A percentile compares a stretch with the other conserved stretches of the same genome.
These are phyloP conservation scores for Psilopogon haemacephalus DNA, from an alignment of 2,113 vertebrate species.

Conservation along the genomic window DNA sequence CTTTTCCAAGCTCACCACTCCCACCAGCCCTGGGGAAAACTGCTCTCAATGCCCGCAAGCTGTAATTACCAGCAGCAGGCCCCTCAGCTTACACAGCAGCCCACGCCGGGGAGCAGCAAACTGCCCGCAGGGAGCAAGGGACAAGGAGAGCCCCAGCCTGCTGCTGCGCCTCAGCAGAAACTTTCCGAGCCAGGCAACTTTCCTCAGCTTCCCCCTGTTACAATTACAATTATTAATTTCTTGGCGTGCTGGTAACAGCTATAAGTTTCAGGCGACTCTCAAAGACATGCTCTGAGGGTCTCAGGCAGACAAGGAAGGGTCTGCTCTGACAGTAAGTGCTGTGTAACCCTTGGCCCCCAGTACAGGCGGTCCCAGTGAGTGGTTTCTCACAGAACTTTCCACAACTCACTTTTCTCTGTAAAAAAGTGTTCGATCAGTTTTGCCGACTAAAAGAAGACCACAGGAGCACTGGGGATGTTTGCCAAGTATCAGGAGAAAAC, in stretches of 20 bases:
- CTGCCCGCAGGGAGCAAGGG: not conserved
- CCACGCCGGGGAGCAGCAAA: not conserved
- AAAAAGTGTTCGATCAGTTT: not conserved
- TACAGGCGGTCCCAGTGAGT: not conserved
- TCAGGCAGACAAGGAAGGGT: not conserved
- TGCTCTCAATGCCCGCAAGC: conserved; percentile 51
- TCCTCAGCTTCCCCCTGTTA: not conserved
- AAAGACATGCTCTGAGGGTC: not conserved
- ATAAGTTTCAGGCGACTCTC: not conserved
- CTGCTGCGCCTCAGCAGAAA: not conserved
- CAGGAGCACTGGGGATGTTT: not conserved
- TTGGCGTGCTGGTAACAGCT: not conserved
- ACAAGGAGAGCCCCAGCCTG: not conserved
- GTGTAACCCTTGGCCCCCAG: not conserved
- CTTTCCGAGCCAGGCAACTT: not conserved
- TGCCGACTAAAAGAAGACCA: not conserved
- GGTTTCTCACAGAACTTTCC: not conserved
- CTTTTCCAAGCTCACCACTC: conserved; percentile 61
- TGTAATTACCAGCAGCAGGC: conserved; percentile 68
- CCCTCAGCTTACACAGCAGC: conserved; percentile 74
- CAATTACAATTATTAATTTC: not conserved
- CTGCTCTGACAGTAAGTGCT: rapidly evolving
- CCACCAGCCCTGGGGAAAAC: conserved; percentile 55
- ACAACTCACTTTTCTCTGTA: not conserved
- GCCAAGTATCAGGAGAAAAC: not conserved